Base-by-base conservation (phyloP, 2,888 invertebrate species). In the Melolontha melolontha region DNA sequence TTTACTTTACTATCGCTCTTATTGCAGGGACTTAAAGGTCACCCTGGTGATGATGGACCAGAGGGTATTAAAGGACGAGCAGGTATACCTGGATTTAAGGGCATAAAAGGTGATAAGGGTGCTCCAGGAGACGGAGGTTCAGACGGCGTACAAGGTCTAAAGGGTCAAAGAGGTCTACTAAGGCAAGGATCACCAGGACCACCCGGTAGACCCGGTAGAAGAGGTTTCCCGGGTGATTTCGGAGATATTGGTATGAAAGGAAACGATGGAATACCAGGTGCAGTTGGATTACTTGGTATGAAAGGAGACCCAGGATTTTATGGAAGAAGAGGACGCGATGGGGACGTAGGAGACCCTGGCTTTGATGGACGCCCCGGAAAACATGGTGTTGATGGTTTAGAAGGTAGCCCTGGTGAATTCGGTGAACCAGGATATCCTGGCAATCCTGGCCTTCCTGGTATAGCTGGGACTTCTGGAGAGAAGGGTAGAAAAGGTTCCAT, bases 321-420 rank as follows among this genome's bases (percentile, higher is more conserved):
- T 7, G 74, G 70, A 44, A 62, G 66, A n/a, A 70, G 73, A 39
- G 75, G 73, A 14, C 42, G 12, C 50, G n/a, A 68, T 41, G 75
- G 75, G 12, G 75, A 75, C 40, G 47, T 65, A 50, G 74, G 74
- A n/a, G 41, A 72, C 59, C 79, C 76, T 42, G 83, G 85, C 22
- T 75, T 81, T 65, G 73, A 72, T 51, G 83, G 83, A 49, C 71
- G 72, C 54, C 67, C 70, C 17, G 82, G 69, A n/a, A 55, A 44
- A 40, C 34, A 40, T 16, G 69, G 69, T 11, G 12, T 34, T 47
- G 50, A 57, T 41, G 69, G 83, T 11, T 73, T 80, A 22, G 76
- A 84, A n/a, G 89, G 89, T 14, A 72, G 78, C 11, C 81, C 78
- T 68, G 88, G 88, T 8, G 77, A 77, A 47, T 75, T 80, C 17